phyloP scores from a whole-genome alignment of 2,888 invertebrate species.

The Melieria picta region DNA sequence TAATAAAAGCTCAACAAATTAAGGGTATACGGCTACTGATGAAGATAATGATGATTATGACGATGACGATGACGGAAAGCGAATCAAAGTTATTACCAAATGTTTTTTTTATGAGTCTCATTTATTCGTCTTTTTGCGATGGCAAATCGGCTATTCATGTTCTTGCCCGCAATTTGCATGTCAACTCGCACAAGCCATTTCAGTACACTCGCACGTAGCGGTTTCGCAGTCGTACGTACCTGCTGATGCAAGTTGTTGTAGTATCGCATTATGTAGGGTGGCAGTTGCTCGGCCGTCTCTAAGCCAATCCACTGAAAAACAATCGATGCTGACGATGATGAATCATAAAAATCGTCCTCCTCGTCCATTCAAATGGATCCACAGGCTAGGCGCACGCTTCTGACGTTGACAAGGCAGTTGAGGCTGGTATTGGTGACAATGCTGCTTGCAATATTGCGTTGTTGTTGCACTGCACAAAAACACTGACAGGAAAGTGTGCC shows the following conservation, averaged over 20 bases:
- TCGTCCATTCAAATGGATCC: conserved; percentile 48
- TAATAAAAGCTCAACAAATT: too few species aligned
- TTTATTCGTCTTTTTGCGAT: not conserved
- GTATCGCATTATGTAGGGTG: conserved; percentile 75
- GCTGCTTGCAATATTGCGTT: not conserved
- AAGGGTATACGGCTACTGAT: too few species aligned
- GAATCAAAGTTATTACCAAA: not conserved
- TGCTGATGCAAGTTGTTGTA: conserved; percentile 69
- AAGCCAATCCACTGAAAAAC: conserved; percentile 72
- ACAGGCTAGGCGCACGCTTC: not conserved
- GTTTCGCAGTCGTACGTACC: conserved; percentile 48
- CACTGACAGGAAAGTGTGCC: not conserved
- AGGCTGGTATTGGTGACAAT: not conserved
- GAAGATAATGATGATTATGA: too few species aligned
- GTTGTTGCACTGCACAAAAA: not conserved
- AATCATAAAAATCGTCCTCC: conserved; percentile 46
- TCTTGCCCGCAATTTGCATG: too few species aligned
- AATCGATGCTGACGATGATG: conserved; percentile 48
- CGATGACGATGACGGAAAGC: too few species aligned
- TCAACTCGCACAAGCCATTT: too few species aligned
- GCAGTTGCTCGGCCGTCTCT: conserved; percentile 73
- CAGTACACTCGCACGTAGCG: too few species aligned
- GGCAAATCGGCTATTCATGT: too few species aligned
- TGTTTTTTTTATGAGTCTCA: not conserved
- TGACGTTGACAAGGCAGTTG: not conserved